Conservation (phyloP, 2,888 invertebrate genomes). For the Aleiodes testaceus region DNA sequence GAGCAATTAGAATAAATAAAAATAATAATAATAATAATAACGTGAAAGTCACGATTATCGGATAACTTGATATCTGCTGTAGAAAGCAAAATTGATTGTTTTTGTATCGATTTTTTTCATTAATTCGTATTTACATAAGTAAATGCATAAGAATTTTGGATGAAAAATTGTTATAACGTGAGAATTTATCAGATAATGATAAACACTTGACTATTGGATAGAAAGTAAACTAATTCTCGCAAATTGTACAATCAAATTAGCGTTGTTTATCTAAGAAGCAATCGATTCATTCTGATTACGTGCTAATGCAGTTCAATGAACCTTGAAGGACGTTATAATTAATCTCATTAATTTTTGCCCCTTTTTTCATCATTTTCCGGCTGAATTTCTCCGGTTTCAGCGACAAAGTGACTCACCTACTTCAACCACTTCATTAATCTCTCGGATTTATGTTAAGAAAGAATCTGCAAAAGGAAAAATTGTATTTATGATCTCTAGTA, state of each 20-base stretch:
- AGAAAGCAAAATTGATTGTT: slow-evolving; percentile 46
- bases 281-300: slow-evolving; percentile 3
- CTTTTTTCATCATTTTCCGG: no score
- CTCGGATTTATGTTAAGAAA: not conserved
- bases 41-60: not conserved
- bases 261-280: slow-evolving; percentile 1
- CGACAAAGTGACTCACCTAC: no score
- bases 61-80: slow-evolving; percentile 2
- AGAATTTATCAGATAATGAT: slow-evolving; percentile 3
- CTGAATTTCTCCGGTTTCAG: no score
- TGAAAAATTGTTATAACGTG: not conserved
- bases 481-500: slow-evolving; percentile 7
- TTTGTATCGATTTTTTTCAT: not conserved
- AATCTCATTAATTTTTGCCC: not conserved
- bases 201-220: not conserved
- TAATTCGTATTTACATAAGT: not conserved
- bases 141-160: slow-evolving; percentile 2
- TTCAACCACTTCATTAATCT: no score
- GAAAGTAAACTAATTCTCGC: not conserved
- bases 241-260: not conserved
- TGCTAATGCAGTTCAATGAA: slow-evolving; percentile 4
- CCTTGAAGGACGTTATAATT: slow-evolving; percentile 17
- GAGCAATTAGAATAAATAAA: no score
- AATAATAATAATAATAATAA: no score
- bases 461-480: not conserved